phyloP scores from a whole-genome alignment of 2,888 invertebrate species.

The Dryadula phaetusa region DNA sequence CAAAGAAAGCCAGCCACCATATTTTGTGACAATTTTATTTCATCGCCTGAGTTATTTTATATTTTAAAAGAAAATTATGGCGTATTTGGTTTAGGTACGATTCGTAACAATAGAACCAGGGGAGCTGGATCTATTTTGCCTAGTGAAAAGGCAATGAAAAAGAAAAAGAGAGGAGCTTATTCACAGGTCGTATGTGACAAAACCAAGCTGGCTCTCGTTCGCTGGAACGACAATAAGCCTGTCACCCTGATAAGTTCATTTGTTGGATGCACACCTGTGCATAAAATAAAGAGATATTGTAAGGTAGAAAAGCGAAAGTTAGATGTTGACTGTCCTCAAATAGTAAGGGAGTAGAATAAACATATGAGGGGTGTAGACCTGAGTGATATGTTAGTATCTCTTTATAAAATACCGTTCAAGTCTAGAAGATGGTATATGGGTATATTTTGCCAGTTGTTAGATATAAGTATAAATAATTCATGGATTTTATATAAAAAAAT shows the following conservation, averaged over 20 bases:
- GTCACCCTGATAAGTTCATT: constrained; percentile 49
- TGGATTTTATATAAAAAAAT: constrained; percentile 41
- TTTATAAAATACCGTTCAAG: constrained; percentile 45
- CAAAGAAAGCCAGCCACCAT: constrained; percentile 36
- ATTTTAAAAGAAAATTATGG: constrained; percentile 44
- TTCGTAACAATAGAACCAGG: constrained; percentile 36
- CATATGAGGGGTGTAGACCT: constrained; percentile 51
- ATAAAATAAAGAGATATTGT: constrained; percentile 47
- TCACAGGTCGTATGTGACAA: constrained; percentile 39
- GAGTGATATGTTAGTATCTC: constrained; percentile 46
- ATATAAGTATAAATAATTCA: constrained; percentile 46
- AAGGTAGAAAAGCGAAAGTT: constrained; percentile 45
- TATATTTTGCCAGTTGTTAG: constrained; percentile 47
- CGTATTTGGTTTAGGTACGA: constrained; percentile 50
- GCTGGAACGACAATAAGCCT: constrained; percentile 51
- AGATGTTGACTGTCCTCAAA: constrained; percentile 50
- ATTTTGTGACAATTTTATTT: constrained; percentile 43
- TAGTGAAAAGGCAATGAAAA: constrained; percentile 48
- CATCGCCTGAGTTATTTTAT: constrained; percentile 42
- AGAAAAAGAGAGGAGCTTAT: constrained; percentile 45
- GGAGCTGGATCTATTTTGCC: constrained; percentile 44
- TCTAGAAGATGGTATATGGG: constrained; percentile 51
- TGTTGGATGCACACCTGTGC: constrained; percentile 46
- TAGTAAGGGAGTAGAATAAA: constrained; percentile 48
- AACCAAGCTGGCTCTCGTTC: constrained; percentile 36